Evolutionary conservation across 2,888 invertebrate genomes (phyloP).

Genomic region (Onthophagus sagittarius): DNA sequence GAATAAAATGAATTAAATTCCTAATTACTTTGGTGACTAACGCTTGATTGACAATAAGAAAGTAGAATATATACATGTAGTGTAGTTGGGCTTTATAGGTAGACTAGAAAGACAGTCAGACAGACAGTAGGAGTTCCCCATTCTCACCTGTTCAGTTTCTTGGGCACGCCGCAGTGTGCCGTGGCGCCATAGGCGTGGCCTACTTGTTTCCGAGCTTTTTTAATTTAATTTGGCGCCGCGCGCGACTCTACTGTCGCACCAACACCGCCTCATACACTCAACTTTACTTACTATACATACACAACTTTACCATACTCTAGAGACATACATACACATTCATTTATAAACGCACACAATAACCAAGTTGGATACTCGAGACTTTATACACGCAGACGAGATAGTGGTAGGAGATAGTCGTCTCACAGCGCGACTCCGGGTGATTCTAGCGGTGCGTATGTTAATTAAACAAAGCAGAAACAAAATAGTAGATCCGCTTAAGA

Average conservation of each 20-base stretch:
- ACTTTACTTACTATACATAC: not conserved
- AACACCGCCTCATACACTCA: not conserved
- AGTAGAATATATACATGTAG: not conserved
- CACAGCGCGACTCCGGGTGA: too few relatives aligned
- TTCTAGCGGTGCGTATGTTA: not conserved
- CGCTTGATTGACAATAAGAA: not conserved
- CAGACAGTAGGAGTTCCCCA: not conserved
- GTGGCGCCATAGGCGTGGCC: slow-evolving; percentile 45
- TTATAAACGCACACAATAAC: not conserved
- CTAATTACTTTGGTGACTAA: not conserved
- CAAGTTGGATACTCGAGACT: not conserved
- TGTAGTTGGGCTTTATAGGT: not conserved
- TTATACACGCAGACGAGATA: not conserved
- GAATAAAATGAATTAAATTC: too few relatives aligned
- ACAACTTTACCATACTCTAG: not conserved
- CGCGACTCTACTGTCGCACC: not conserved
- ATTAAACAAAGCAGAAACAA: slow-evolving; percentile 4
- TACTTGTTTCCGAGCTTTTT: slow-evolving; percentile 38
- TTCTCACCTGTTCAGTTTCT: slow-evolving; percentile 44
- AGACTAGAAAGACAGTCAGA: not conserved
- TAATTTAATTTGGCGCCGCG: slow-evolving; percentile 36
- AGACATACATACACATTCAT: not conserved
- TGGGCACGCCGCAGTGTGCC: not conserved
- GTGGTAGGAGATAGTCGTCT: not conserved
- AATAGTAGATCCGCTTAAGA: slow-evolving; percentile 1